Evolutionary conservation across 2,797 vertebrate genomes (phyloP), one percentile per base, ranked within the genome.

Genomic region (Catharus ustulatus): DNA sequence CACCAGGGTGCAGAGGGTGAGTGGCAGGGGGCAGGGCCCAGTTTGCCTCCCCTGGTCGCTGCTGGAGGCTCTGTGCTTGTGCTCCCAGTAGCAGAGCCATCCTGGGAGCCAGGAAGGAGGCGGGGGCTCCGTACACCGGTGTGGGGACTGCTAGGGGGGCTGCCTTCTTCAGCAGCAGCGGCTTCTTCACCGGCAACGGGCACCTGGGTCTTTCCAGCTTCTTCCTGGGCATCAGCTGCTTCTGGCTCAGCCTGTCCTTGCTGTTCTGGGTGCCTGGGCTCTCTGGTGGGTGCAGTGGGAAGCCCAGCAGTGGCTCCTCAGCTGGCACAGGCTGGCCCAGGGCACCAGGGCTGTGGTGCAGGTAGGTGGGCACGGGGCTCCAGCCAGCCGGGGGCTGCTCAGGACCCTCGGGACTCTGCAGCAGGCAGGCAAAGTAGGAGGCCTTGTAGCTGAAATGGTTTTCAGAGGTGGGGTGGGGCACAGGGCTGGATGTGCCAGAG

Each of bases 121-220:
- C 78, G 1, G 97, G 98, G 43, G 96, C 98, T 85, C 98, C 94
- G 23, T 99, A 99, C 72, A 99, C 81, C 0, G 99, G 98, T 64
- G 97, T 99, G 66, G 99, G 99, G 29, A 98, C 95, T 0, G 98
- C 98, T 69, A 99, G 79, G 17, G 97, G 97, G 45, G 97, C 29
- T 16, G 74, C 74, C 72, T 95, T 98, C 87, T 90, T 94, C 45
- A 95, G 57, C 23, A 67, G 61, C 48, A 71, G 87, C 2, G 97
- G 85, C 13, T 96, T 93, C 62, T 95, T 97, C 58, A 93, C 34
- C 0, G 75, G 76, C 68, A 96, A 94, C 20, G 97, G 78, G 34
- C 91, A 96, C 40, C 93, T 58, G 42, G 84, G 98, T 52, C 96
- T 85, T 19, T 92, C 74, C 93, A 98, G 97, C 78, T 97, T 98